Evolutionary conservation across 2,888 invertebrate species (phyloP).

Genomic region (Amiota communis): DNA sequence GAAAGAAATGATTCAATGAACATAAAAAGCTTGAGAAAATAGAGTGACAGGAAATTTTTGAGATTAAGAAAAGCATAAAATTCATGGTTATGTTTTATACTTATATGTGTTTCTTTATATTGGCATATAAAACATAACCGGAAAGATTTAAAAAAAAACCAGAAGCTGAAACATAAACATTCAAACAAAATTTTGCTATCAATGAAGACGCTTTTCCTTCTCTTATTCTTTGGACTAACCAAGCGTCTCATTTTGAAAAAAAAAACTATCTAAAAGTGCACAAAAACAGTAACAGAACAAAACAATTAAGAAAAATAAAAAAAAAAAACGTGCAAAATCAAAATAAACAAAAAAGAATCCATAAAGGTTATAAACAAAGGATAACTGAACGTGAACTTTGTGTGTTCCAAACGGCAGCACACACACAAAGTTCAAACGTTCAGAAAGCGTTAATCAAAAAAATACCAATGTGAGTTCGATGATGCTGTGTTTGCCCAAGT

Average conservation of each 20-base stretch:
- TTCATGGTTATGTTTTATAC: background rate
- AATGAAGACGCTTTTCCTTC: background rate
- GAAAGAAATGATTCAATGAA: slow-evolving; percentile 59
- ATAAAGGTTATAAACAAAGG: slow-evolving; percentile 56
- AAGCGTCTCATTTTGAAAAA: slow-evolving; percentile 26
- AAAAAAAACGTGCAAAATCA: slow-evolving; percentile 34
- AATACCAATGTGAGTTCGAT: slow-evolving; percentile 74
- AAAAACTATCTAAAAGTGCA: slow-evolving; percentile 10
- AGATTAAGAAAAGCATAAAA: slow-evolving; percentile 17
- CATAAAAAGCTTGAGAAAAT: slow-evolving; percentile 55
- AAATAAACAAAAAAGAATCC: slow-evolving; percentile 44
- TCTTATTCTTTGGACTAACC: background rate
- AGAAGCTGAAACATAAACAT: slow-evolving; percentile 43
- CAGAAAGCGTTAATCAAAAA: slow-evolving; percentile 71
- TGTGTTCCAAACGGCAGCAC: slow-evolving; percentile 20
- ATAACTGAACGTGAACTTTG: slow-evolving; percentile 47
- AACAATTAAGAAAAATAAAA: slow-evolving; percentile 4
- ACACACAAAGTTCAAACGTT: slow-evolving; percentile 43
- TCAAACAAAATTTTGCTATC: slow-evolving; percentile 28
- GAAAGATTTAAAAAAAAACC: slow-evolving; percentile 33
- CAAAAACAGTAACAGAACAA: background rate
- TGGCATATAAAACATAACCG: slow-evolving; percentile 18
- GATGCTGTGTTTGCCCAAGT: slow-evolving; percentile 73
- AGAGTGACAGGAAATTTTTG: slow-evolving; percentile 11
- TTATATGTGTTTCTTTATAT: background rate